phyloP scores from a whole-genome alignment of 1,140 invertebrate species.

The Diuraphis noxia region DNA sequence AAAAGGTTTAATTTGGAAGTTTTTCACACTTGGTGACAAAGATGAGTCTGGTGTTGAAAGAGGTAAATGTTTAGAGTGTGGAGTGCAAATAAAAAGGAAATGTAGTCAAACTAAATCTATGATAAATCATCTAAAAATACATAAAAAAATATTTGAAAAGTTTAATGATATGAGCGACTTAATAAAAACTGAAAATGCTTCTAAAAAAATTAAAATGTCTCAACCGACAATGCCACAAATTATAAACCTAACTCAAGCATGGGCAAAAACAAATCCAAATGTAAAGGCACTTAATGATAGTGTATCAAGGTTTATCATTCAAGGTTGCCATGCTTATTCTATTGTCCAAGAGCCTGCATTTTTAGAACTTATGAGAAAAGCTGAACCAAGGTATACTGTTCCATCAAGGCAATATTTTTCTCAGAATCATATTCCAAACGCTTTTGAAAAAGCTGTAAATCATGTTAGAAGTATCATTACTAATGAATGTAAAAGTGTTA shows the following conservation, averaged over 20 bases:
- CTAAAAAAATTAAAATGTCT: not conserved
- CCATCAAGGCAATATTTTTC: not conserved
- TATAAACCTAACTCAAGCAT: not conserved
- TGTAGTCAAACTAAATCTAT: not conserved
- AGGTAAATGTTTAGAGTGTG: constrained; percentile 8
- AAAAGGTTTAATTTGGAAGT: not conserved
- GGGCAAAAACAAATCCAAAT: not conserved
- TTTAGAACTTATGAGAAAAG: not conserved
- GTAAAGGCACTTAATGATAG: no score
- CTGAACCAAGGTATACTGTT: not conserved
- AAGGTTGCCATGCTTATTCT: no score
- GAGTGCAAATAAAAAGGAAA: constrained; percentile 20
- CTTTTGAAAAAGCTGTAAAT: not conserved
- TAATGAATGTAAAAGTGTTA: not conserved
- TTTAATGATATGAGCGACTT: not conserved
- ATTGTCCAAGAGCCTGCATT: no score
- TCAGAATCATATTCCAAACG: not conserved
- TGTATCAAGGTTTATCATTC: no score
- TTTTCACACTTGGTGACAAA: not conserved
- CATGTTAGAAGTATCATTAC: not conserved
- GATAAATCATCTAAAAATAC: not conserved
- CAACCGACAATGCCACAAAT: not conserved
- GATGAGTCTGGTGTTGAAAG: not conserved
- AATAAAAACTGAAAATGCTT: not conserved
- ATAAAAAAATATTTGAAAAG: not conserved